Evolutionary conservation across 2,113 vertebrate species (phyloP), one percentile per base, ranked within the genome.

Genomic region (Eclectus roratus): DNA sequence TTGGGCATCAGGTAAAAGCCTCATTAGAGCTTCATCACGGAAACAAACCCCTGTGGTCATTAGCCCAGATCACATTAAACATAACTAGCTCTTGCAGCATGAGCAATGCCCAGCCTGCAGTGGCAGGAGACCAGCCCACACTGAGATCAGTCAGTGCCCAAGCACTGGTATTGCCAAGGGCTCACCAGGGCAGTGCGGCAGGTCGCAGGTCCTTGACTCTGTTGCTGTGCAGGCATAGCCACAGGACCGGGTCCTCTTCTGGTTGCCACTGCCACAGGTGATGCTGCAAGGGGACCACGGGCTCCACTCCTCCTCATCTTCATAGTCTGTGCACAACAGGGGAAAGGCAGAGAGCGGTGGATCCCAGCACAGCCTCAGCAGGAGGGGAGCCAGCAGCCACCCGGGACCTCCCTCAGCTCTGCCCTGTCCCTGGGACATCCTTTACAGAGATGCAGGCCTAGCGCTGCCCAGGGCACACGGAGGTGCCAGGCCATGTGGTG

Each of bases 261-360:
- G 99, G 89, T 97, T 98, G 35, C 99, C 98, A 2, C 97, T 97
- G 89, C 99, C 98, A 86, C 99, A 99, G 11, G 98, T 99, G 63
- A 97, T 98, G 6, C 97, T 98, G 85, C 99, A 99, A n/a, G 99
- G 98, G 61, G 98, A 98, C 99, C 99, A 99, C 1, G 97, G 77
- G 18, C 98, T 99, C 99, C 99, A 99, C 52, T 99, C 98, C 46
- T 99, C 98, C 44, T 98, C 98, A 41, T 97, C 98, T 92, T 98
- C 98, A 37, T 97, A 97, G 97, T 99, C 97, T 99, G 98, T 94
- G 95, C 50, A 79, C 3, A 2, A 72, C 88, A 89, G 87, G 74
- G 58, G 81, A 93, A 55, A 93, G 47, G 91, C 49, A 94, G 49
- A 88, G 52, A 74, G 56, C 27, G 37, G 53, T 33, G 17, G 23